phyloP scores from a whole-genome alignment of 2,888 invertebrate species.

The Synanthedon formicaeformis region DNA sequence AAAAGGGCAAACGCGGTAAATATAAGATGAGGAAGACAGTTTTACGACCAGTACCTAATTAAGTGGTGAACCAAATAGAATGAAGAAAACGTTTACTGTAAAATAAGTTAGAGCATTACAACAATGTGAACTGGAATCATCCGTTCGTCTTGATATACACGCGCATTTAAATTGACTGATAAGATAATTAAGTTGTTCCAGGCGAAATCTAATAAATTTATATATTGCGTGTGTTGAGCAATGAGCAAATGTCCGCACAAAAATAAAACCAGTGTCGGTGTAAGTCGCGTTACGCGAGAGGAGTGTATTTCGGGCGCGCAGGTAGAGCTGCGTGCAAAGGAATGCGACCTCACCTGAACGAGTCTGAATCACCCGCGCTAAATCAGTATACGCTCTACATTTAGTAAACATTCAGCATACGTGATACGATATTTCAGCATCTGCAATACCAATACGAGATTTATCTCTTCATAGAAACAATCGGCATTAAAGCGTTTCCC shows the following conservation, averaged over 20 bases:
- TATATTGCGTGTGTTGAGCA: constrained; percentile 11
- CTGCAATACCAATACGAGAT: background rate
- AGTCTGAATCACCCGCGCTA: constrained; percentile 62
- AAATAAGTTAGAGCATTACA: constrained; percentile 24
- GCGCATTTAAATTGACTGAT: too few relatives aligned
- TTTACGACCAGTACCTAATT: constrained; percentile 70
- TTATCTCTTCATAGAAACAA: too few relatives aligned
- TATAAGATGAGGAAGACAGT: constrained; percentile 72
- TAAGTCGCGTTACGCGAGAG: constrained; percentile 34
- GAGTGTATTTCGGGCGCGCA: constrained; percentile 62
- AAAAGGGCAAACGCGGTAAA: constrained; percentile 72
- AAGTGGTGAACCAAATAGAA: constrained; percentile 67
- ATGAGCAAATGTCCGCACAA: constrained; percentile 25
- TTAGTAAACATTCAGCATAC: background rate
- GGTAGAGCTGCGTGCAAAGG: constrained; percentile 55
- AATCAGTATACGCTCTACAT: constrained; percentile 53
- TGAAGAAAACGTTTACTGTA: constrained; percentile 55
- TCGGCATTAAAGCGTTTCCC: too few relatives aligned
- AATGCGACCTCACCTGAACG: constrained; percentile 68
- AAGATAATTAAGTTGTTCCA: too few relatives aligned
- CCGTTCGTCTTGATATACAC: too few relatives aligned
- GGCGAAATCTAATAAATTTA: too few relatives aligned
- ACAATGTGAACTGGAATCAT: background rate
- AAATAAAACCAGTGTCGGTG: constrained; percentile 33
- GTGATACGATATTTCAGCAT: background rate